These are phyloP conservation scores for Drosophila kanapiae DNA, from an alignment of 1,140 invertebrate genomes.

Conservation along the genomic window DNA sequence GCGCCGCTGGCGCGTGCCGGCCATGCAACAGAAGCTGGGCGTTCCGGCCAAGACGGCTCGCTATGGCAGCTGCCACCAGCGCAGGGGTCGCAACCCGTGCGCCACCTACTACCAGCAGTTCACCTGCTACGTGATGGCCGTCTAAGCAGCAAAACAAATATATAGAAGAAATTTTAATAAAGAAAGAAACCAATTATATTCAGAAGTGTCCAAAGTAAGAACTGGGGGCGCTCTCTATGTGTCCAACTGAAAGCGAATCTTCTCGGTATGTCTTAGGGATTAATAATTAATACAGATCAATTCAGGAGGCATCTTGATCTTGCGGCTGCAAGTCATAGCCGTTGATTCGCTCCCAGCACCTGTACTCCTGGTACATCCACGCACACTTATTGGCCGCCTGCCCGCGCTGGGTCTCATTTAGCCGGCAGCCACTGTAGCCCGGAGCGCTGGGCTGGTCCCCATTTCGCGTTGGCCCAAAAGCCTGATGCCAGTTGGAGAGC, in stretches of 20 bases:
- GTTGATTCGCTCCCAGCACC: constrained; percentile 73
- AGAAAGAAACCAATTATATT: not conserved
- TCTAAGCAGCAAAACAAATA: not conserved
- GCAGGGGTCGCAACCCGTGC: constrained; percentile 55
- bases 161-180: not conserved
- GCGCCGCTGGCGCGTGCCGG: constrained; percentile 59
- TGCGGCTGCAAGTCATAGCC: constrained; percentile 35
- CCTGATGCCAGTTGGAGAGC: constrained; percentile 68
- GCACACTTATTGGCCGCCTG: constrained; percentile 50
- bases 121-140: constrained; percentile 65
- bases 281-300: not conserved
- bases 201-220: not conserved
- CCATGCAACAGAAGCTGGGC: constrained; percentile 58
- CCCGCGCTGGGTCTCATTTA: constrained; percentile 28
- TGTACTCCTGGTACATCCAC: constrained; percentile 82
- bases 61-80: constrained; percentile 34
- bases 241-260: too few relatives aligned
- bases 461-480: constrained; percentile 64
- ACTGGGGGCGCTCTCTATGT: not conserved
- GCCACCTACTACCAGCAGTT: constrained; percentile 71
- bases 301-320: constrained; percentile 1
- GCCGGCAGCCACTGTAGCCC: constrained; percentile 57
- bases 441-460: constrained; percentile 32
- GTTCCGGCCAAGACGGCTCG: constrained; percentile 46
- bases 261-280: not conserved